These are phyloP conservation scores for Papilio glaucus DNA, from an alignment of 1,140 invertebrate species.

Conservation along the genomic window DNA sequence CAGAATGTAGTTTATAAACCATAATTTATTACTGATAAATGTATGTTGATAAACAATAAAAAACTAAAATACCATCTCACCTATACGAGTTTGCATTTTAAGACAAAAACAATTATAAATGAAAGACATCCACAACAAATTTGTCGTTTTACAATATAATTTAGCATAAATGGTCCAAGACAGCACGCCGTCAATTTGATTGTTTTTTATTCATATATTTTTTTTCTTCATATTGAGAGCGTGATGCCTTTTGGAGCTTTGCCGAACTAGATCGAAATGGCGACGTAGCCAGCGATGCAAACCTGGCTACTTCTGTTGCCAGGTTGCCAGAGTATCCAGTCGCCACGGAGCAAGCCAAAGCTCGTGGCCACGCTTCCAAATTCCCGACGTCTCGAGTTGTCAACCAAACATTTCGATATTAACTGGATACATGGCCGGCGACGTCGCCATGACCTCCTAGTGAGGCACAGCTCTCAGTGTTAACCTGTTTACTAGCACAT, in stretches of 20 bases:
- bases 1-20: neutral
- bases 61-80: constrained; percentile 19
- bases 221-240: neutral
- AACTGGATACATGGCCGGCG: too few relatives aligned
- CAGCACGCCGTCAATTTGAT: constrained; percentile 18
- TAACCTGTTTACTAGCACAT: constrained; percentile 29
- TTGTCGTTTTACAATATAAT: constrained; percentile 12
- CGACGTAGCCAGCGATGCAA: too few relatives aligned
- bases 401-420: too few relatives aligned
- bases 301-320: too few relatives aligned
- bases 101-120: neutral
- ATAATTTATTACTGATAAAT: neutral
- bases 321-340: too few relatives aligned
- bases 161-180: constrained; percentile 7
- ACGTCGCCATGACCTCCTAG: too few relatives aligned
- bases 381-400: too few relatives aligned
- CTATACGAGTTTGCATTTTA: neutral
- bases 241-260: constrained; percentile 7
- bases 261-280: too few relatives aligned
- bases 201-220: neutral
- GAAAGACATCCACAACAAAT: constrained; percentile 7
- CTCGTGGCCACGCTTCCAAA: too few relatives aligned
- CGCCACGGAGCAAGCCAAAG: too few relatives aligned
- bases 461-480: too few relatives aligned
- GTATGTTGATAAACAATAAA: neutral